Conservation (phyloP, 2,888 invertebrate species). For the Monoplex corrugatus region DNA sequence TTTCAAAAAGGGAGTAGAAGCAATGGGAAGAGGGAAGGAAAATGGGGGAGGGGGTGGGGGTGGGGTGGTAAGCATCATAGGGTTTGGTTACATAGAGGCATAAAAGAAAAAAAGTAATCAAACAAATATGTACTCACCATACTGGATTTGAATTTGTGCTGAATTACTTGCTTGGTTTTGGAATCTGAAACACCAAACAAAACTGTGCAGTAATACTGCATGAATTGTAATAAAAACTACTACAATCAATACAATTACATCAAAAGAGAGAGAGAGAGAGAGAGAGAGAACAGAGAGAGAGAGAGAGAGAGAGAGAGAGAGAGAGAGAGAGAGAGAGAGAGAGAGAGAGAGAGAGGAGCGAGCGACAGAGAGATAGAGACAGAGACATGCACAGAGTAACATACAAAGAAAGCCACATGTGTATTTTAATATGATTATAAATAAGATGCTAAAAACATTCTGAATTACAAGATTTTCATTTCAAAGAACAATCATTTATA, state of each 20-base stretch:
- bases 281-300: not conserved
- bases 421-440: too few species aligned
- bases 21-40: not conserved
- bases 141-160: constrained; percentile 97
- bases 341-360: not conserved
- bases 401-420: too few species aligned
- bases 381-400: not conserved
- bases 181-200: constrained; percentile 89
- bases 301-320: constrained; percentile 4
- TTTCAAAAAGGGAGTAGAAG: not conserved
- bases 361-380: not conserved
- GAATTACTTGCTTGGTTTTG: constrained; percentile 97
- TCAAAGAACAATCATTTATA: too few species aligned
- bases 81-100: not conserved
- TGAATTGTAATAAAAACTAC: not conserved
- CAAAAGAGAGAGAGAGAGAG: not conserved
- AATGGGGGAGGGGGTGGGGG: not conserved
- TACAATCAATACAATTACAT: not conserved
- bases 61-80: not conserved
- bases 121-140: constrained; percentile 89
- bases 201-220: not conserved
- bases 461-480: too few species aligned
- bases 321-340: not conserved
- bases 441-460: too few species aligned
- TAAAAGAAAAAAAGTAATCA: not conserved